A percentile compares a stretch with the other conserved stretches of the same genome.
Conservation (phyloP, 2,797 vertebrate genomes). For the Tragopan temminckii region DNA sequence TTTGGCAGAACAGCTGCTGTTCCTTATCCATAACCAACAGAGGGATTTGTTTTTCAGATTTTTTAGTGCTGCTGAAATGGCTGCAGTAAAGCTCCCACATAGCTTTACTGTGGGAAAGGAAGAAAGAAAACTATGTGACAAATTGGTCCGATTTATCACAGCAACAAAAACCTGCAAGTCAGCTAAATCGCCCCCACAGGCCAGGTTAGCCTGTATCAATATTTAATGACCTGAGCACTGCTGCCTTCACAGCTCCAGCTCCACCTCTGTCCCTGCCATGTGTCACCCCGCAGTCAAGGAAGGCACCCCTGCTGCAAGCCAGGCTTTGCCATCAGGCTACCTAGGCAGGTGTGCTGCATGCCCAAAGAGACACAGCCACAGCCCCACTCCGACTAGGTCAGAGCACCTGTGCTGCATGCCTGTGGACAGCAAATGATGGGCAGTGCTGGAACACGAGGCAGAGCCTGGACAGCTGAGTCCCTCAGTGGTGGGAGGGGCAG, state of each 20-base stretch:
- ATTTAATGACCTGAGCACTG: background rate
- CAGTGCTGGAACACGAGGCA: background rate
- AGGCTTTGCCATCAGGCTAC: background rate
- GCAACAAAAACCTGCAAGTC: conserved; percentile 63
- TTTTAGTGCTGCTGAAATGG: background rate
- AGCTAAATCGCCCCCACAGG: conserved; percentile 47
- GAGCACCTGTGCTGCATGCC: fast-evolving
- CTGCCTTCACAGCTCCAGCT: background rate
- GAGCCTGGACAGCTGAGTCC: background rate
- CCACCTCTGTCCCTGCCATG: background rate
- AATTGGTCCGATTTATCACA: conserved; percentile 63
- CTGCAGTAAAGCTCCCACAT: background rate
- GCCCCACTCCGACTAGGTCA: background rate
- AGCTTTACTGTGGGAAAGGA: conserved; percentile 8
- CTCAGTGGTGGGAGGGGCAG: no score
- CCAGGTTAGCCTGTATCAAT: conserved; percentile 35
- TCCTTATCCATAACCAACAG: background rate
- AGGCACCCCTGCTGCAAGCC: background rate
- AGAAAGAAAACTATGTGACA: conserved; percentile 53
- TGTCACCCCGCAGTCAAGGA: background rate
- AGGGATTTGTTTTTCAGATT: background rate
- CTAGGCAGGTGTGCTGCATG: background rate
- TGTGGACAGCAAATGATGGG: background rate
- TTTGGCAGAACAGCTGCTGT: background rate
- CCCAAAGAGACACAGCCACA: fast-evolving